Conservation (phyloP, 2,888 invertebrate species). For the Hymenopus coronatus region DNA sequence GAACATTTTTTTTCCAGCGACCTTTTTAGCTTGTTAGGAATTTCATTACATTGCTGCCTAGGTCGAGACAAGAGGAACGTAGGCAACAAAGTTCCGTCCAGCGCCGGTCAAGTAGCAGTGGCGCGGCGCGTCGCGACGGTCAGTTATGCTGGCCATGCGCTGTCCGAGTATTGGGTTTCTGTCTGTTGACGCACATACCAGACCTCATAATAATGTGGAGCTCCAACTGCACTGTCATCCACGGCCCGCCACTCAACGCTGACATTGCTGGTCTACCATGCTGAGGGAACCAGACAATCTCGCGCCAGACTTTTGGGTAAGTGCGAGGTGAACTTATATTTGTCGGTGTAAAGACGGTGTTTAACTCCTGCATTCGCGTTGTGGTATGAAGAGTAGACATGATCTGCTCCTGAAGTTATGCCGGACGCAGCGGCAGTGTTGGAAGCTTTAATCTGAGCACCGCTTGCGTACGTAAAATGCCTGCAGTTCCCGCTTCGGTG, state of each 20-base stretch:
- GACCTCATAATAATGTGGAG: background rate
- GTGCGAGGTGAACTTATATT: background rate
- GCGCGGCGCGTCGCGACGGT: conserved; percentile 8
- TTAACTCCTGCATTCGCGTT: background rate
- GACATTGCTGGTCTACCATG: background rate
- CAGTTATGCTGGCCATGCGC: conserved; percentile 11
- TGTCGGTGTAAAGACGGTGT: background rate
- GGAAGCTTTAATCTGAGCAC: background rate
- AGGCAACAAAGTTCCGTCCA: background rate
- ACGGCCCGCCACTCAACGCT: background rate
- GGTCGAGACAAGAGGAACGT: background rate
- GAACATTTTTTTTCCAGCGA: too few relatives aligned
- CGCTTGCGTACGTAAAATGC: conserved; percentile 2
- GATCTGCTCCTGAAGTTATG: background rate
- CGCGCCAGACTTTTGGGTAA: background rate
- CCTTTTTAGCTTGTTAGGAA: background rate
- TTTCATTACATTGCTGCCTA: background rate
- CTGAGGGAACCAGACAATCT: background rate
- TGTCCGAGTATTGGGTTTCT: conserved; percentile 6
- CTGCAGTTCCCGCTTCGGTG: conserved; percentile 9
- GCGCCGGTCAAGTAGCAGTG: background rate
- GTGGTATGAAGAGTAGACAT: background rate
- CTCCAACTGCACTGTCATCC: background rate
- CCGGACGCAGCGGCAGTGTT: background rate
- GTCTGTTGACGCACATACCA: background rate